Evolutionary conservation across 2,113 vertebrate species (phyloP), one percentile per base, ranked within the genome.

Genomic region (Oreotrochilus melanogaster): DNA sequence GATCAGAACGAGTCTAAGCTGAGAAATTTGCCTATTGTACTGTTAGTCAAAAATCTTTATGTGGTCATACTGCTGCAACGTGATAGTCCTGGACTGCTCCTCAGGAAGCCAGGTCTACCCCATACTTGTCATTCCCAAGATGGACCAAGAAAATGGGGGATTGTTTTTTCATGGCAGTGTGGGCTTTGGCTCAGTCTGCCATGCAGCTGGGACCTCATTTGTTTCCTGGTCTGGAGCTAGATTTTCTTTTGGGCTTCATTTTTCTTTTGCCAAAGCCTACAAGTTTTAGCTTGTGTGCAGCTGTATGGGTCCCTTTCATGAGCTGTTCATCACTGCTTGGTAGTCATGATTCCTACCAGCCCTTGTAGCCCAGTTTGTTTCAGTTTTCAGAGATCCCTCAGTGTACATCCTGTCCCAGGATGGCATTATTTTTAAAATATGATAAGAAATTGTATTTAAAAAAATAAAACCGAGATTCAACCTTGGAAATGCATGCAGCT

Each of bases 371-470:
- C 31, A 42, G 35, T 5, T 80, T 48, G n/a, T 76, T 88, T 95
- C 83, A 96, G 72, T 86, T 73, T 72, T 84, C 81, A 88, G 89
- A 94, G 39, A 92, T 35, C 64, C 12, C 27, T 43, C 7, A 62
- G 72, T 75, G 87, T 48, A 85, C 31, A 78, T 6, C 10, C n/a
- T 51, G 31, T 25, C 22, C 60, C 15, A 31, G 95, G 84, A 88
- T 51, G 67, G n/a, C 72, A 82, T 61, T 92, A 71, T 72, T 65
- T 48, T 70, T 81, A 31, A 79, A 93, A 79, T 96, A 18, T 93
- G 71, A 81, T 33, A 78, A 93, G 54, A 94, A 96, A 92, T 88
- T 0, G 58, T 86, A 92, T 88, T 89, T 94, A 88, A 96, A 95
- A 53, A 75, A 88, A 30, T 5, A 83, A 94, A 60, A 11, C 11